Percentiles rank a stretch among this genome's conserved stretches.
Conservation (phyloP, 1,140 invertebrate species). For the Dinoponera quadriceps region DNA sequence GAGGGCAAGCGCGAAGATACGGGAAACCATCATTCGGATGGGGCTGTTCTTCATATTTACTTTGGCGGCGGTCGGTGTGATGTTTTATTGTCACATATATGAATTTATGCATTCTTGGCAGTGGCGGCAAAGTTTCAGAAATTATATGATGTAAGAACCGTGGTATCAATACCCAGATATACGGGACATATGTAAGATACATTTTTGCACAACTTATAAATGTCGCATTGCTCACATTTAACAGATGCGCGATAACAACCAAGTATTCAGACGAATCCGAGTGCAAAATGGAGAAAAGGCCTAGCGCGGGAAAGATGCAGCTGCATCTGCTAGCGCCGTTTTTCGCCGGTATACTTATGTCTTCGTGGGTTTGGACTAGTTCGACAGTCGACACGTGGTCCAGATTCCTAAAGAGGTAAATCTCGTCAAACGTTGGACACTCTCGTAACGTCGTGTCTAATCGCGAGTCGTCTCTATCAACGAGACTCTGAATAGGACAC, state of each 20-base stretch:
- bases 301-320: constrained; percentile 93
- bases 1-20: constrained; percentile 93
- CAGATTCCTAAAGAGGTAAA: constrained; percentile 92
- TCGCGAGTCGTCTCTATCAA: not conserved
- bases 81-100: constrained; percentile 93
- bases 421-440: constrained; percentile 12
- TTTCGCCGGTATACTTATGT: constrained; percentile 94
- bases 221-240: constrained; percentile 11
- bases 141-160: constrained; percentile 92
- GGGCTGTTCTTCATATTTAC: constrained; percentile 91
- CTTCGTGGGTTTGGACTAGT: constrained; percentile 96
- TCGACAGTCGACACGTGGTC: constrained; percentile 94
- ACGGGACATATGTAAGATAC: not conserved
- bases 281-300: constrained; percentile 90
- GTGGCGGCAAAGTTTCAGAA: constrained; percentile 91
- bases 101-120: constrained; percentile 90
- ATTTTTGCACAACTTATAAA: not conserved
- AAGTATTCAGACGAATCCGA: constrained; percentile 83
- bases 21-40: constrained; percentile 93
- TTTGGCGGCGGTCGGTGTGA: constrained; percentile 91
- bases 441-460: not conserved
- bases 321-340: constrained; percentile 93
- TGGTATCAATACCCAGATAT: constrained; percentile 28
- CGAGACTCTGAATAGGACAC: constrained; percentile 18
- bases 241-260: constrained; percentile 80